phyloP scores from a whole-genome alignment of 2,797 vertebrate genomes.

The Anabas testudineus region DNA sequence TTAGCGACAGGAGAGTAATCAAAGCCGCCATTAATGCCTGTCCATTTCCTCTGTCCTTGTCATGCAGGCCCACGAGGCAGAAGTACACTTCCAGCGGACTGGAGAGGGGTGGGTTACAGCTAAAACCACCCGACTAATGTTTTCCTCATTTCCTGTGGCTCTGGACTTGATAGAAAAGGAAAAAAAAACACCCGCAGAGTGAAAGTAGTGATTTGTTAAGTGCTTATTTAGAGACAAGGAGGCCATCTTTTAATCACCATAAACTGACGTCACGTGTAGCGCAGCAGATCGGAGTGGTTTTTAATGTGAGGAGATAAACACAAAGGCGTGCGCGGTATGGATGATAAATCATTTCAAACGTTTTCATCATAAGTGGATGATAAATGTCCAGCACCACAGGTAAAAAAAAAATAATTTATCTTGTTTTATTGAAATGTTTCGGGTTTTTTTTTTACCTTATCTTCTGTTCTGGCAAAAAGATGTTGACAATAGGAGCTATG shows the following conservation, averaged over 20 bases:
- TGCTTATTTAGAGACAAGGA: conserved; percentile 37
- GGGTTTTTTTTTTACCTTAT: background rate
- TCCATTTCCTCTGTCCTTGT: conserved; percentile 77
- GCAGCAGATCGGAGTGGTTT: conserved; percentile 16
- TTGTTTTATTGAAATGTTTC: background rate
- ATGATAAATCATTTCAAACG: background rate
- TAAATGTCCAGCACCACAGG: background rate
- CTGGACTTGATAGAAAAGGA: conserved; percentile 66
- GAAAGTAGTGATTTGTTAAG: conserved; percentile 55
- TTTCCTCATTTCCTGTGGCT: conserved; percentile 75
- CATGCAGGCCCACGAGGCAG: conserved; percentile 67
- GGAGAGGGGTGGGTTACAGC: background rate
- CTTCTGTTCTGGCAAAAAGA: background rate
- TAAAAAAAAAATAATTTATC: background rate
- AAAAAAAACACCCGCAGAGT: conserved; percentile 39
- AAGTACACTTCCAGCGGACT: conserved; percentile 41
- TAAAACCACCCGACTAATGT: conserved; percentile 73
- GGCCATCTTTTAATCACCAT: conserved; percentile 37
- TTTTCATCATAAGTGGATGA: background rate
- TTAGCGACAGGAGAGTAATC: conserved; percentile 83
- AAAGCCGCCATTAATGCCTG: conserved; percentile 77
- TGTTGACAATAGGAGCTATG: background rate
- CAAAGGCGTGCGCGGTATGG: background rate
- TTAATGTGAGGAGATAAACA: conserved; percentile 6
- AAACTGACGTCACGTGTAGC: conserved; percentile 29